Base-by-base conservation (phyloP, 2,113 vertebrate species). In the Rhadina sibilatrix region DNA sequence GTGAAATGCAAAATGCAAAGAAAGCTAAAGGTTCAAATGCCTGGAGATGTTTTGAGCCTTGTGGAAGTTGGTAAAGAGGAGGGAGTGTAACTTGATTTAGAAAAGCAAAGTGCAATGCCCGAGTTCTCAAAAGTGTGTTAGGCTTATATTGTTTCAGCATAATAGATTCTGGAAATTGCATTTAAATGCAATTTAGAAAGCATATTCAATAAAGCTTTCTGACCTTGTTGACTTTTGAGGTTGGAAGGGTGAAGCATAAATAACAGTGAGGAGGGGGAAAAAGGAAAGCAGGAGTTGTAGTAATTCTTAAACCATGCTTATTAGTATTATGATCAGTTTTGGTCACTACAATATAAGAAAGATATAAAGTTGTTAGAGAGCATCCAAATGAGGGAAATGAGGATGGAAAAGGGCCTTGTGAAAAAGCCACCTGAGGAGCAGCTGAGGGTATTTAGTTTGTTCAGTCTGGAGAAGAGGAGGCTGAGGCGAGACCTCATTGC, bases 251-350 rank as follows among this genome's bases (percentile, higher is more conserved):
- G 33, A 89, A 19, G 21, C 5, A 38, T 68, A 71, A 85, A 50
- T 64, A 78, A 21, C 4, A 38, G 10, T 0, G 2, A 3, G 3
- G 4, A 3, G 10, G 4, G 3, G 15, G 4, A 6, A 8, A 11
- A 22, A 8, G 9, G 6, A 42, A 64, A 21, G 13, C 2, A 70
- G 31, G 28, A 52, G 2, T 9, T 65, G 21, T 9, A 12, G 22
- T 27, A 33, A 35, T 59, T 66, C 38, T 71, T 24, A 52, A 91
- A 82, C 7, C 5, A 6, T 33, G 3, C 7, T 54, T 72, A 20
- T 54, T 87, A 50, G 12, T 66, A 25, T 5, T 61, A 8, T 24
- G 24, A 23, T 72, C 23, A 46, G 23, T 78, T 78, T 61, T 78
- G 28, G 23, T 20, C 23, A 30, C 19, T 3, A 7, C n/a, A 38